Evolutionary conservation across 2,113 vertebrate species (phyloP), one percentile per base, ranked within the genome.

Genomic region (Formicarius rufipectus): DNA sequence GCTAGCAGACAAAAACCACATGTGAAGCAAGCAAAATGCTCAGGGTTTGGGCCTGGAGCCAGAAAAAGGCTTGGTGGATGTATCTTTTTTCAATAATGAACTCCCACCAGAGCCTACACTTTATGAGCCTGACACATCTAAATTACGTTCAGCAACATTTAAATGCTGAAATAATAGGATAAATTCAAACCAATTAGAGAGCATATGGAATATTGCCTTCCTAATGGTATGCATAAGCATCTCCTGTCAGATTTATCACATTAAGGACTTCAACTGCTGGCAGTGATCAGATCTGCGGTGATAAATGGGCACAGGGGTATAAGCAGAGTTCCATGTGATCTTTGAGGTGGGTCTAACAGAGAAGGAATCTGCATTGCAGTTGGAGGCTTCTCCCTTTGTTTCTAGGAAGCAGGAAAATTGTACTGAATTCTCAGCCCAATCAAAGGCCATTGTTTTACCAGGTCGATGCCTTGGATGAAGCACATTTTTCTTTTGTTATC

Each of bases 151-250:
- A 40, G 94, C 94, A 97, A 75, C 91, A 88, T 95, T 92, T 94
- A 88, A 77, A 77, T 95, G 95, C 89, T 94, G 96, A 95, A 97
- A 95, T 92, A 96, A 97, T 93, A 96, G 94, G 90, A 97, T 92
- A 94, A 92, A 97, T 97, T 91, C 86, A 87, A 96, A 95, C 89
- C 94, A 95, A 91, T 96, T 97, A 97, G 92, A 80, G 69, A 95
- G 52, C 89, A 96, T 92, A 90, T 92, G 88, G 93, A 95, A 79
- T 87, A 97, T 69, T 95, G 92, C 91, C 87, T 89, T 92, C 88
- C 90, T 90, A 96, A 97, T 90, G 44, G 62, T 76, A 96, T 87
- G 93, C 85, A 81, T 93, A 95, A 96, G 82, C 89, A 92, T 94
- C 81, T 94, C 86, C 45, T 95, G 96, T 95, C 97, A 96, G 58